Base-by-base conservation (phyloP, 2,888 invertebrate species). In the Drosophila lacicola region DNA sequence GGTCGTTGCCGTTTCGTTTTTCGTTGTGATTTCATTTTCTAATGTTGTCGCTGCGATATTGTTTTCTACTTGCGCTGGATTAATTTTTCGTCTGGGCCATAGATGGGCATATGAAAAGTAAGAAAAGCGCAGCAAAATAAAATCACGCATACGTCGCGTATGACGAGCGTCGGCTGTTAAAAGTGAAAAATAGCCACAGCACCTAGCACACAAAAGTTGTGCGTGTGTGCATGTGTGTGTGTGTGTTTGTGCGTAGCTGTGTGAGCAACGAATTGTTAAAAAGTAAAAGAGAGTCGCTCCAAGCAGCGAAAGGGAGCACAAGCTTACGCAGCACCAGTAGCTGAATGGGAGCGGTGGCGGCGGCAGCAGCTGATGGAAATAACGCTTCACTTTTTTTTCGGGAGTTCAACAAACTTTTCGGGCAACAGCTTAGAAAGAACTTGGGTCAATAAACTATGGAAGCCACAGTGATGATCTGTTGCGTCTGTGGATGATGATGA, bases 1-100 rank as follows among this genome's bases (percentile, higher is more conserved):
- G 87, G 87, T 84, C 84, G 87, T 85, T 85, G 87, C 81, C 87
- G 69, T 82, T 85, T 80, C 65, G 67, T 63, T 75, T 78, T 78
- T 75, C 75, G 62, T 50, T 78, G 61, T 81, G 83, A 81, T 84
- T 84, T 84, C 83, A 83, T 86, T 84, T 84, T 84, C 83, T 73
- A 83, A 82, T 74, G 76, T 50, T 57, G 77, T 69, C 70, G 75
- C 46, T 36, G n/a, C 76, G 64, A 75, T 76, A 71, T 70, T 62
- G 73, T 76, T 76, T 76, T 76, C 76, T 76, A 72, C 72, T 49
- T 76, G 68, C 57, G 44, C 67, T 75, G 76, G 67, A 75, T 75
- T 71, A 49, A 66, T 47, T 65, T 64, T 67, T 50, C 49, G 63
- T 57, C 54, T 65, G 42, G 49, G 44, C 67, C 69, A 53, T 63